Percentiles rank a stretch among this genome's conserved stretches.
Evolutionary conservation across 2,797 vertebrate species (phyloP).

Genomic region (Morelia viridis): DNA sequence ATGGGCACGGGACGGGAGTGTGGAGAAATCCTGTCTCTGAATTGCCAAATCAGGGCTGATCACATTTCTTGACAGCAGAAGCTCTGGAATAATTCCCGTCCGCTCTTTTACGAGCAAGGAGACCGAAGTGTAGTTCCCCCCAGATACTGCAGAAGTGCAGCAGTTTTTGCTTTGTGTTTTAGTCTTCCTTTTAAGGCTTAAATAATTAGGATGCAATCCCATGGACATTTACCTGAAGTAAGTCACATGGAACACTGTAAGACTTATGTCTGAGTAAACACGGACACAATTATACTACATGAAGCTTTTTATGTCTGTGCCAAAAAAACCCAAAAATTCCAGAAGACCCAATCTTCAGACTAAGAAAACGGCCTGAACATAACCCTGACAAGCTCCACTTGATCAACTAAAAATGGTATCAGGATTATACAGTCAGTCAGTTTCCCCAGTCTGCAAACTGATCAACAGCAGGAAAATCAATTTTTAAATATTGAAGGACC

Average conservation of each 20-base stretch:
- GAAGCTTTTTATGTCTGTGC: neutral
- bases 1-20: neutral
- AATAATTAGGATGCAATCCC: conserved; percentile 16
- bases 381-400: neutral
- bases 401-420: neutral
- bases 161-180: conserved; percentile 29
- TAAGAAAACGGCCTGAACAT: neutral
- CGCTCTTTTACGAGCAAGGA: conserved; percentile 26
- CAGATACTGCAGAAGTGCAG: neutral
- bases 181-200: conserved; percentile 48
- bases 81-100: conserved; percentile 63
- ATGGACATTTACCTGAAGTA: neutral
- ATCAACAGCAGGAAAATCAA: neutral
- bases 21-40: conserved; percentile 57
- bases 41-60: conserved; percentile 56
- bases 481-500: neutral
- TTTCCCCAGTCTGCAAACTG: neutral
- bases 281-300: neutral
- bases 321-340: neutral
- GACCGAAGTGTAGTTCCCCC: conserved; percentile 20
- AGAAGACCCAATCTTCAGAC: neutral
- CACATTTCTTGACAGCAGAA: conserved; percentile 69
- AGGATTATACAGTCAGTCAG: neutral
- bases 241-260: neutral
- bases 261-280: neutral